These are phyloP conservation scores for Deroptyus accipitrinus DNA, from an alignment of 2,113 vertebrate species.

Conservation along the genomic window DNA sequence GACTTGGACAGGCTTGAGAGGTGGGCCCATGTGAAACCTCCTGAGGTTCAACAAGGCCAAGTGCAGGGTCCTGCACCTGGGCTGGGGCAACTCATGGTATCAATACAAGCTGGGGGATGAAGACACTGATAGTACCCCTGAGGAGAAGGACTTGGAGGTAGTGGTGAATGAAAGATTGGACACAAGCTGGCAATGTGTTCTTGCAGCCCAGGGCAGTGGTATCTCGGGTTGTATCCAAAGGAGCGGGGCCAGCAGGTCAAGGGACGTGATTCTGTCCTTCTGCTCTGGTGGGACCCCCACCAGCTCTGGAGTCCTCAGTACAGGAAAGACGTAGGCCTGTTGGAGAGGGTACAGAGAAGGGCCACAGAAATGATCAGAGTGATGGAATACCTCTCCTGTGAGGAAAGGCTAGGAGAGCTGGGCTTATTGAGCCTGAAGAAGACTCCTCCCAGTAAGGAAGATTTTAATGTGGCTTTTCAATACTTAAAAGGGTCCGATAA, in stretches of 20 bases:
- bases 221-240: neutral
- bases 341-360: too few species aligned
- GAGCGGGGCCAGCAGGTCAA: neutral
- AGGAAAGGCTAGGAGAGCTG: neutral
- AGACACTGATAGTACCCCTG: neutral
- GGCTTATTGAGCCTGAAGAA: neutral
- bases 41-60: neutral
- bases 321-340: neutral
- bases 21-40: neutral
- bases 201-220: neutral
- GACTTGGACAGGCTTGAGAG: neutral
- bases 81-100: neutral
- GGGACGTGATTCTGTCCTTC: neutral
- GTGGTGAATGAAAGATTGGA: neutral
- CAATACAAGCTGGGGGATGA: neutral
- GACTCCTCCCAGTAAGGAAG: neutral
- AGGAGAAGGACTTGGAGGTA: neutral
- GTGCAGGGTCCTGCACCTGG: neutral
- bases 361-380: neutral
- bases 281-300: neutral
- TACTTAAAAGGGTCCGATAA: neutral
- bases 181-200: neutral
- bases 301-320: neutral
- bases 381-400: neutral
- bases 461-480: neutral